Percentiles rank a stretch among this genome's conserved stretches.
phyloP scores from a whole-genome alignment of 2,888 invertebrate genomes.

The Tanytarsus gracilentus region DNA sequence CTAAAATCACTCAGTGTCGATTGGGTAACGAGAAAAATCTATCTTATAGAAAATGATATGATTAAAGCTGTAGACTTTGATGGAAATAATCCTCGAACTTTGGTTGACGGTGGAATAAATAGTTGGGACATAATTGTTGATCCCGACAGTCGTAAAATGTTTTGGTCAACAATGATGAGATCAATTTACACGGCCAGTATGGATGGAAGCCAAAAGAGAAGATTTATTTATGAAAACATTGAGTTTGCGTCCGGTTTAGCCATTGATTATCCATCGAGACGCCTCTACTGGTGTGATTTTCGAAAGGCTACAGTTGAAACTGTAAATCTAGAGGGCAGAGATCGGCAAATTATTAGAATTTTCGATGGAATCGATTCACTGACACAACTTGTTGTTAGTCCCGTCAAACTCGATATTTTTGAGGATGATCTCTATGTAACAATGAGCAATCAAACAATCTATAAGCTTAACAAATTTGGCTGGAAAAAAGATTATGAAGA shows the following conservation, averaged over 20 bases:
- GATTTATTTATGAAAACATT: conserved; percentile 52
- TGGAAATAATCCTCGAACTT: conserved; percentile 39
- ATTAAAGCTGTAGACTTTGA: conserved; percentile 38
- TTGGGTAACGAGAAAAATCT: conserved; percentile 57
- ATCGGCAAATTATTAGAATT: conserved; percentile 50
- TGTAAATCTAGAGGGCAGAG: conserved; percentile 57
- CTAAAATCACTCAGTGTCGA: conserved; percentile 64
- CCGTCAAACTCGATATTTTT: conserved; percentile 63
- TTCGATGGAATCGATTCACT: conserved; percentile 46
- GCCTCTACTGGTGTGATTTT: conserved; percentile 79
- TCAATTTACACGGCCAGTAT: conserved; percentile 56
- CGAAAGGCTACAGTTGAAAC: conserved; percentile 64
- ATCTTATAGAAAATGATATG: conserved; percentile 51
- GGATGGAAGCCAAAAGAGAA: conserved; percentile 53
- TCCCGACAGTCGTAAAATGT: conserved; percentile 52
- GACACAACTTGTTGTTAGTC: conserved; percentile 45
- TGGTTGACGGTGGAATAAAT: conserved; percentile 48
- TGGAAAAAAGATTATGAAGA: conserved; percentile 18
- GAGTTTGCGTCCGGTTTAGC: conserved; percentile 69
- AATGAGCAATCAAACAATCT: conserved; percentile 54
- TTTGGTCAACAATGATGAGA: conserved; percentile 67
- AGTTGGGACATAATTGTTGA: conserved; percentile 64
- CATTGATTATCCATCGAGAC: conserved; percentile 60
- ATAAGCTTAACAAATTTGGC: conserved; percentile 59
- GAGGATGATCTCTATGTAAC: conserved; percentile 61